Evolutionary conservation across 2,113 vertebrate genomes (phyloP).

Genomic region (Ceyx margarethae): DNA sequence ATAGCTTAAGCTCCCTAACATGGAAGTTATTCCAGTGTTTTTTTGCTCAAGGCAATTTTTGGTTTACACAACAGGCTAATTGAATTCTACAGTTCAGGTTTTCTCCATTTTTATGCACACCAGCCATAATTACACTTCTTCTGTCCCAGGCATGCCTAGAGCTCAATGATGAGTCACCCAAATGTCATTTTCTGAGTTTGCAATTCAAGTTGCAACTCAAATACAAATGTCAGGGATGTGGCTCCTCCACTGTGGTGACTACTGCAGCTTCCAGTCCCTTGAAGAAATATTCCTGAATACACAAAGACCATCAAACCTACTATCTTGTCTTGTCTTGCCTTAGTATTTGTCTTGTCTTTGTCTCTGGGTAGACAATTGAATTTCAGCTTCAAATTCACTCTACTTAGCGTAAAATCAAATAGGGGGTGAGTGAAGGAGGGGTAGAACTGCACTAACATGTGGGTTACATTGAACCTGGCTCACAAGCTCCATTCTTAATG

Average conservation of each 20-base stretch:
- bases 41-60: conserved; percentile 13
- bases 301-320: not conserved
- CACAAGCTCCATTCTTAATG: not conserved
- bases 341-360: not conserved
- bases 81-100: not conserved
- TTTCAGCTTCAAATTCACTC: not conserved
- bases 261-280: not conserved
- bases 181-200: not conserved
- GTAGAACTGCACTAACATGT: not conserved
- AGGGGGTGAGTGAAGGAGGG: not conserved
- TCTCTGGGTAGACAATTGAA: not conserved
- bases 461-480: not conserved
- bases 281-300: not conserved
- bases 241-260: not conserved
- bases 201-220: not conserved
- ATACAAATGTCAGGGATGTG: not conserved
- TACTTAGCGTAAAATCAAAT: not conserved
- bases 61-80: conserved; percentile 19
- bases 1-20: not conserved
- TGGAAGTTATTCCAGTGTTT: not conserved
- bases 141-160: not conserved
- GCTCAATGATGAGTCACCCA: not conserved
- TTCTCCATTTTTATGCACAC: not conserved
- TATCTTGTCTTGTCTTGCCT: not conserved
- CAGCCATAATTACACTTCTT: not conserved